Conservation (phyloP, 2,113 vertebrate species). For the Megalops atlanticus region DNA sequence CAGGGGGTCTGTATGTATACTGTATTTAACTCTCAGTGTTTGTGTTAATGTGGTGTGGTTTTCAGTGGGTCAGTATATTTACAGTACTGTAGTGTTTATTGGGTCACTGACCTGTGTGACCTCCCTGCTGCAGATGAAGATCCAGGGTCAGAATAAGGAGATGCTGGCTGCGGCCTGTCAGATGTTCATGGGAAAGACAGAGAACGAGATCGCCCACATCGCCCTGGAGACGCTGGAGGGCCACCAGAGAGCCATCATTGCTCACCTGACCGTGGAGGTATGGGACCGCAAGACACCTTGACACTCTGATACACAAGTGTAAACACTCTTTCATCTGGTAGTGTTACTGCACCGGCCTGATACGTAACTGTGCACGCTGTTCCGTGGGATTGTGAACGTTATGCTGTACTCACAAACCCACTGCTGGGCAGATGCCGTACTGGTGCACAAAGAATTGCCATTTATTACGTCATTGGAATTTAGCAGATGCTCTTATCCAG, state of each 20-base stretch:
- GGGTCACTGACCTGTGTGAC: background rate
- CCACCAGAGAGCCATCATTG: conserved; percentile 92
- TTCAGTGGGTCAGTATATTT: background rate
- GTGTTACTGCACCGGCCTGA: background rate
- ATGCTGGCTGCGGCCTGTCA: conserved; percentile 92
- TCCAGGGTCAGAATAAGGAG: conserved; percentile 94
- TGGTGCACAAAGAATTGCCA: no score
- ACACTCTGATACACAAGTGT: background rate
- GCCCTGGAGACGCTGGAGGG: conserved; percentile 90
- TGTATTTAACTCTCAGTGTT: no score
- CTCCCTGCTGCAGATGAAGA: conserved; percentile 81
- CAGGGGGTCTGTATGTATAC: background rate
- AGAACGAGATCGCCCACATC: conserved; percentile 85
- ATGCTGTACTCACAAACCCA: no score
- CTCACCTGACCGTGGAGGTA: conserved; percentile 93
- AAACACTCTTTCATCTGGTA: background rate
- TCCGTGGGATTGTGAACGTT: background rate
- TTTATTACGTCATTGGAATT: no score
- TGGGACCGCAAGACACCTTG: background rate
- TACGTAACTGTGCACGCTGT: background rate
- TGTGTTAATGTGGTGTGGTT: background rate
- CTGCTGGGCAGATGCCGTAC: no score
- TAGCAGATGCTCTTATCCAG: no score
- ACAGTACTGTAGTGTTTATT: background rate
- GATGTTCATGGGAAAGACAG: conserved; percentile 93